Conservation (phyloP, 2,888 invertebrate genomes). For the Deilephila elpenor region DNA sequence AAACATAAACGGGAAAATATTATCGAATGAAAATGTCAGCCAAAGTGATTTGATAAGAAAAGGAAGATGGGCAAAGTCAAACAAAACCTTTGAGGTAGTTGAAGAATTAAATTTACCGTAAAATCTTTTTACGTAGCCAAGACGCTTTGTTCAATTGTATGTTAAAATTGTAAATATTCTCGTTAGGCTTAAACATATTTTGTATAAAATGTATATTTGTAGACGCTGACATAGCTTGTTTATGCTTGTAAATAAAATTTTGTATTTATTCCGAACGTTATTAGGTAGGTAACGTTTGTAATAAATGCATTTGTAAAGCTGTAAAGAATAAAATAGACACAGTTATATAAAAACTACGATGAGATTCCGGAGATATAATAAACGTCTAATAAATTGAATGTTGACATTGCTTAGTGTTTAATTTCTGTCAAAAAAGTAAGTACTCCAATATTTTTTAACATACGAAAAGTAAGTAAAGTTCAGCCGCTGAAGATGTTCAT, state of each 20-base stretch:
- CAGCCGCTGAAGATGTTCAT: no score
- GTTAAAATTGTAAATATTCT: conserved; percentile 28
- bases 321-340: conserved; percentile 45
- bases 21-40: background rate
- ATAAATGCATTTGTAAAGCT: conserved; percentile 37
- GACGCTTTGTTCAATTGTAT: conserved; percentile 25
- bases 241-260: conserved; percentile 55
- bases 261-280: conserved; percentile 19
- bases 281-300: conserved; percentile 17
- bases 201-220: conserved; percentile 55
- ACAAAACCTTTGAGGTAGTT: conserved; percentile 20
- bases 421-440: background rate
- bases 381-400: conserved; percentile 60
- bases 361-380: conserved; percentile 46
- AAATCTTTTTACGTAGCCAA: conserved; percentile 18
- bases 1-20: background rate
- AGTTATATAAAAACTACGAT: conserved; percentile 45
- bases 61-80: conserved; percentile 17
- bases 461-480: no score
- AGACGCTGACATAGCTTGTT: conserved; percentile 47
- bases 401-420: conserved; percentile 45
- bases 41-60: conserved; percentile 30
- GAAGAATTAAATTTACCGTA: conserved; percentile 23
- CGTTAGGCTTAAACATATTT: conserved; percentile 34
- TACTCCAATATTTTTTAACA: no score